Evolutionary conservation across 2,888 invertebrate genomes (phyloP).

Genomic region (Colletes collaris): DNA sequence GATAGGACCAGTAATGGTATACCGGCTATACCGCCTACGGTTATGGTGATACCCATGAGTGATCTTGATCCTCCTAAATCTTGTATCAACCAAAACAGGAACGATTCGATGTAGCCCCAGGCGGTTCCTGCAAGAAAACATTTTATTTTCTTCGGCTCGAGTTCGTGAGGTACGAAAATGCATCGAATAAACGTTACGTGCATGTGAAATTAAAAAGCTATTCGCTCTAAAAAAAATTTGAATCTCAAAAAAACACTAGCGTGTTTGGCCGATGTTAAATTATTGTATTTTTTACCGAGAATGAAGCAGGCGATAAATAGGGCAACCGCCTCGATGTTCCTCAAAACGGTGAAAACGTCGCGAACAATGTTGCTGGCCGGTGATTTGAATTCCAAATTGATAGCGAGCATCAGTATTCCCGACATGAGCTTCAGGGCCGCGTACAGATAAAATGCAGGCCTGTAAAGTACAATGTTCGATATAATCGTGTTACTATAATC

Average conservation of each 20-base stretch:
- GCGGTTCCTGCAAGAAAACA: constrained; percentile 86
- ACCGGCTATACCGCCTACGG: constrained; percentile 90
- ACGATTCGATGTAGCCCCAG: constrained; percentile 93
- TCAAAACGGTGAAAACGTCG: constrained; percentile 88
- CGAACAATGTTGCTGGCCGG: constrained; percentile 88
- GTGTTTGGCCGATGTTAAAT: background rate
- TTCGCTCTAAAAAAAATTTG: too few species aligned
- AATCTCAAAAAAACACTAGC: too few species aligned
- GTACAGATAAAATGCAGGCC: constrained; percentile 91
- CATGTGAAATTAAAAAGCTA: too few species aligned
- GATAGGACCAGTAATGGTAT: constrained; percentile 90
- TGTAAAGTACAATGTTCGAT: constrained; percentile 75
- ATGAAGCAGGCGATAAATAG: constrained; percentile 89
- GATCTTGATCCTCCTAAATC: constrained; percentile 90
- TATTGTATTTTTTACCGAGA: constrained; percentile 85
- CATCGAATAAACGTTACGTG: background rate
- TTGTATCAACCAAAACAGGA: constrained; percentile 91
- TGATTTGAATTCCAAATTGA: constrained; percentile 90
- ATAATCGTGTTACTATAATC: too few species aligned
- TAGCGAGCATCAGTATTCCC: constrained; percentile 88
- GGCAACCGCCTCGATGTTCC: constrained; percentile 88
- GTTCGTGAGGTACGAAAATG: too few species aligned
- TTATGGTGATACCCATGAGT: constrained; percentile 92
- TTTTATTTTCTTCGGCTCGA: background rate
- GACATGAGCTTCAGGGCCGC: constrained; percentile 88